Evolutionary conservation across 2,888 invertebrate genomes (phyloP).

Genomic region (Rhagophthalmus giganteus): DNA sequence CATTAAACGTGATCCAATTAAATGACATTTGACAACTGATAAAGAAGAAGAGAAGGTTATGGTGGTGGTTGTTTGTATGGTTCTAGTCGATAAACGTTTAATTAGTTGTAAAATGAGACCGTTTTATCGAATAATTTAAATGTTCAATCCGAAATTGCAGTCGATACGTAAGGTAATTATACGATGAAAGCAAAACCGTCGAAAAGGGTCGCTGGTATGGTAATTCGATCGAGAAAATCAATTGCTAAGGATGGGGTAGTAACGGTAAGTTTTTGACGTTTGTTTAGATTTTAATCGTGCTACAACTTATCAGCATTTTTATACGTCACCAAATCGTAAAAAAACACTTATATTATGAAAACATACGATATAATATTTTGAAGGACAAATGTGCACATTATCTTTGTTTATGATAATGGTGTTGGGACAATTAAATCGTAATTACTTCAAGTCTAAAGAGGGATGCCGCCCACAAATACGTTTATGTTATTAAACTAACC

Average conservation of each 20-base stretch:
- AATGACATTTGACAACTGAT: background rate
- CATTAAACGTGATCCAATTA: no score
- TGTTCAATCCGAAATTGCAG: background rate
- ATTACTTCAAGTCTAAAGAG: no score
- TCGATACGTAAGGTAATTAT: background rate
- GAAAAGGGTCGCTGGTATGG: conserved; percentile 85
- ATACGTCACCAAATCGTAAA: background rate
- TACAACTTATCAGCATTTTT: background rate
- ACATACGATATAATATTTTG: background rate
- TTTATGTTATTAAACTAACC: background rate
- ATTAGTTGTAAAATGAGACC: background rate
- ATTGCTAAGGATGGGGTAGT: conserved; percentile 87
- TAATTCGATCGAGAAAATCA: conserved; percentile 72
- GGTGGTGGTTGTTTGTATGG: background rate
- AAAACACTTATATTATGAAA: background rate
- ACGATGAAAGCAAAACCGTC: conserved; percentile 74
- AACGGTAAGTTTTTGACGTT: conserved; percentile 64
- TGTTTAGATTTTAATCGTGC: conserved; percentile 2
- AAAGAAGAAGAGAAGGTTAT: background rate
- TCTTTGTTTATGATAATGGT: background rate
- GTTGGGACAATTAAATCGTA: no score
- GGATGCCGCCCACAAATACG: no score
- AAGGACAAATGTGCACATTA: background rate
- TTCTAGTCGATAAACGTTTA: background rate
- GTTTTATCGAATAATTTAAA: background rate